Evolutionary conservation across 2,888 invertebrate species (phyloP), one percentile per base, ranked within the genome.

Genomic region (Macrophya alboannulata): DNA sequence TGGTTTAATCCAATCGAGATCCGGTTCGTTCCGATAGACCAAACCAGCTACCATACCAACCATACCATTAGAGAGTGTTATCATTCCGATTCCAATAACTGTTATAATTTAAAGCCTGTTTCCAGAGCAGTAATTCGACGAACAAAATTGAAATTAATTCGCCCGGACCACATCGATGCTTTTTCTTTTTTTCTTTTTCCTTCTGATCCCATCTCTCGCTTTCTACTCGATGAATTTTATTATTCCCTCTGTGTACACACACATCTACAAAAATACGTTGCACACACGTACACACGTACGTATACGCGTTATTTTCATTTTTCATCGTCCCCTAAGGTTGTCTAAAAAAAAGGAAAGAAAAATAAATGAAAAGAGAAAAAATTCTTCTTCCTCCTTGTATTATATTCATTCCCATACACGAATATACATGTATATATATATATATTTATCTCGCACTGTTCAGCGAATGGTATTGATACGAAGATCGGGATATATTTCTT

Each of bases 1-100:
- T 71, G 83, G 68, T 68, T 83, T 83, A 83, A 83, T 83, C 83
- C 83, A 48, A 83, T 83, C 71, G 48, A 83, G n/a, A 83, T 83
- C 48, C 48, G 48, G 68, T 83, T 68, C 83, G 45, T 83, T 83
- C 48, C 31, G 51, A 45, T 71, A 62, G 59, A 81, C 68, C 82
- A 81, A 17, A 40, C 21, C 40, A 81, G 21, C 77, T 43, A 51
- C 77, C 17, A n/a, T 9, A 82, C 65, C 25, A 48, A 68, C 55
- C n/a, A n/a, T n/a, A n/a, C n/a, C n/a, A n/a, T 68, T 9, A 31
- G 83, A 48, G 48, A 83, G 68, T 83, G 83, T 83, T 83, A 83
- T 71, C 83, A 48, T 65, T 51, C 68, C 25, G 65, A 48, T 31
- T 68, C 83, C 68, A 48, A 83, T 83, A 83, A 45, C 83, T 68